phyloP scores from a whole-genome alignment of 2,797 vertebrate genomes.

The Siniperca scherzeri region DNA sequence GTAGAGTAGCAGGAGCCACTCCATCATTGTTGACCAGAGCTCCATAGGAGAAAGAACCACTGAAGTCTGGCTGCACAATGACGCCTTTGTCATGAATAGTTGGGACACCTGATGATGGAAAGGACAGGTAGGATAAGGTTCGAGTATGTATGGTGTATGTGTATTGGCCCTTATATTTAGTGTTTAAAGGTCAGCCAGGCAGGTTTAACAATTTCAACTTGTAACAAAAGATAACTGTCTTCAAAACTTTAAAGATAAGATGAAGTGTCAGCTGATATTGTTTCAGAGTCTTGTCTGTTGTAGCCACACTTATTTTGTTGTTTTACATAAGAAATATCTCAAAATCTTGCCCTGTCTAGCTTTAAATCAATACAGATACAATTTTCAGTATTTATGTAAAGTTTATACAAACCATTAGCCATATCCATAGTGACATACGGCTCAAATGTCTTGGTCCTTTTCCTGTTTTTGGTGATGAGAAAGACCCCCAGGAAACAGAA shows the following conservation, averaged over 20 bases:
- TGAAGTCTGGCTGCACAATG: constrained; percentile 91
- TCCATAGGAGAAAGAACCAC: constrained; percentile 94
- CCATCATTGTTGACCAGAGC: constrained; percentile 93
- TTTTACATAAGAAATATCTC: background rate
- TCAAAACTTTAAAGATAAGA: background rate
- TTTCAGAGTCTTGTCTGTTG: background rate
- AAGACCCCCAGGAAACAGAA: constrained; percentile 94
- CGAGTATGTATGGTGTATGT: background rate
- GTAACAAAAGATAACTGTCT: background rate
- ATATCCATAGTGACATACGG: constrained; percentile 97
- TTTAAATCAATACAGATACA: background rate
- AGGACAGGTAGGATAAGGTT: background rate
- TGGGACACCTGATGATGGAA: constrained; percentile 87
- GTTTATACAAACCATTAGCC: constrained; percentile 87
- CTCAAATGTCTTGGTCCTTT: constrained; percentile 91
- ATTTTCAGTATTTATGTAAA: background rate
- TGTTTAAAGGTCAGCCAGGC: background rate
- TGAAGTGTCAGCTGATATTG: background rate
- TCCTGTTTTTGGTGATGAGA: constrained; percentile 93
- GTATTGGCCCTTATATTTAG: background rate
- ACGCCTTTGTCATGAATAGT: constrained; percentile 92
- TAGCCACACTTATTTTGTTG: background rate
- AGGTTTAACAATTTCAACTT: background rate
- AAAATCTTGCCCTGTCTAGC: background rate
- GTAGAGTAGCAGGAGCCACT: constrained; percentile 85